These are phyloP conservation scores for Loxodonta africana DNA, from an alignment of 2,113 vertebrate species.

Conservation along the genomic window DNA sequence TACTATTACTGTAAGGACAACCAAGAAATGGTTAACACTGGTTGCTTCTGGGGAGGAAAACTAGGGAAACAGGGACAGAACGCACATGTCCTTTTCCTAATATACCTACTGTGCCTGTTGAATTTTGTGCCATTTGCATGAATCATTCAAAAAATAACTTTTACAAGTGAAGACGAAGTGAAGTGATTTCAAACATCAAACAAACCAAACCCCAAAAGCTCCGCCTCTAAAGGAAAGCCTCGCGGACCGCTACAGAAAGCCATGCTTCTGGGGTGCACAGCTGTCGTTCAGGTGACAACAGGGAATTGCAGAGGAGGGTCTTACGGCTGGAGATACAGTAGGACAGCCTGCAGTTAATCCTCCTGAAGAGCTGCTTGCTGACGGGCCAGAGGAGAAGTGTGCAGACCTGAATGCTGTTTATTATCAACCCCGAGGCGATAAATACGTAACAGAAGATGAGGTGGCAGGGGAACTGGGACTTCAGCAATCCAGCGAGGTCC, in stretches of 20 bases:
- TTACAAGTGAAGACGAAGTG: neutral
- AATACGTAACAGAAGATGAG: slow-evolving; percentile 97
- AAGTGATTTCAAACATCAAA: neutral
- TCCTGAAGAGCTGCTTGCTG: slow-evolving; percentile 95
- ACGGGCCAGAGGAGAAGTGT: slow-evolving; percentile 95
- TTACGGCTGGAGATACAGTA: slow-evolving; percentile 97
- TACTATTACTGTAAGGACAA: neutral
- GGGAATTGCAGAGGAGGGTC: slow-evolving; percentile 68
- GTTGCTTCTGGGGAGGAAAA: neutral
- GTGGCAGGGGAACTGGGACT: slow-evolving; percentile 96
- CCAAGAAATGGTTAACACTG: neutral
- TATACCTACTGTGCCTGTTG: neutral
- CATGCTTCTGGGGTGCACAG: rapidly evolving
- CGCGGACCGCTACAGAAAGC: rapidly evolving
- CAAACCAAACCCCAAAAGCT: neutral
- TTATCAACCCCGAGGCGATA: slow-evolving; percentile 94
- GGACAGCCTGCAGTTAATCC: slow-evolving; percentile 95
- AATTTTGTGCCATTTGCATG: neutral
- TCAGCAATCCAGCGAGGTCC: slow-evolving; percentile 93
- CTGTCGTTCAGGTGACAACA: neutral
- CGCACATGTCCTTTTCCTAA: rapidly evolving
- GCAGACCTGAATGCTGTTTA: slow-evolving; percentile 95
- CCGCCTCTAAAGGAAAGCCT: neutral
- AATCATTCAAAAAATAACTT: neutral
- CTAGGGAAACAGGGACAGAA: neutral